Percentiles rank a stretch among this genome's conserved stretches.
Evolutionary conservation across 2,113 vertebrate genomes (phyloP).

Genomic region (Hyperoodon ampullatus): DNA sequence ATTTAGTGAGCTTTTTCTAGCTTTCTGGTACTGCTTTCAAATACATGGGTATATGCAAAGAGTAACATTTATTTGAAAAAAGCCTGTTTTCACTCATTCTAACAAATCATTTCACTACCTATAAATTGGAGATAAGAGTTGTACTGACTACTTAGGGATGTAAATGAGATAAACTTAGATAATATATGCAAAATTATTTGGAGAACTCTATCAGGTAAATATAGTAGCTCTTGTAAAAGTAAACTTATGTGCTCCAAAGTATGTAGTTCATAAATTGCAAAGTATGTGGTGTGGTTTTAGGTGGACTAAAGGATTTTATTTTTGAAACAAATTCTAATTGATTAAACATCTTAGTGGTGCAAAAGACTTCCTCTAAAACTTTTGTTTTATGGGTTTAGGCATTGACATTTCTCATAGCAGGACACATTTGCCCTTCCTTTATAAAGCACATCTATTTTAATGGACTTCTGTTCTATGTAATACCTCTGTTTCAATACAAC

Average conservation of each 20-base stretch:
- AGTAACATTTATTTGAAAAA: neutral
- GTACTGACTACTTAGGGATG: neutral
- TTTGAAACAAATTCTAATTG: slow-evolving; percentile 14
- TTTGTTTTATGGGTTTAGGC: neutral
- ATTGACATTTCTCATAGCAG: neutral
- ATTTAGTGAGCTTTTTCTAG: slow-evolving; percentile 3
- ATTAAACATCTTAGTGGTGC: neutral
- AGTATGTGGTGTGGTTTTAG: neutral
- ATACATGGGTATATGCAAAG: neutral
- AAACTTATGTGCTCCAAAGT: neutral
- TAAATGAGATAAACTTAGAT: neutral
- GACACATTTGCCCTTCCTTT: neutral
- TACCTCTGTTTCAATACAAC: neutral
- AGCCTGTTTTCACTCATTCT: neutral
- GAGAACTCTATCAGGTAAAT: neutral
- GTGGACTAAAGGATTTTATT: neutral
- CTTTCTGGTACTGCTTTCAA: neutral
- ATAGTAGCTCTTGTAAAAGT: neutral
- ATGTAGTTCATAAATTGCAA: neutral
- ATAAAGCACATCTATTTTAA: neutral
- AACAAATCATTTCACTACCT: neutral
- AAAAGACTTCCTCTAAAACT: neutral
- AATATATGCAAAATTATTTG: slow-evolving; percentile 28
- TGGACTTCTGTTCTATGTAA: neutral
- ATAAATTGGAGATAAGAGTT: neutral